Evolutionary conservation across 2,797 vertebrate species (phyloP).

Genomic region (Holocentrus rufus): DNA sequence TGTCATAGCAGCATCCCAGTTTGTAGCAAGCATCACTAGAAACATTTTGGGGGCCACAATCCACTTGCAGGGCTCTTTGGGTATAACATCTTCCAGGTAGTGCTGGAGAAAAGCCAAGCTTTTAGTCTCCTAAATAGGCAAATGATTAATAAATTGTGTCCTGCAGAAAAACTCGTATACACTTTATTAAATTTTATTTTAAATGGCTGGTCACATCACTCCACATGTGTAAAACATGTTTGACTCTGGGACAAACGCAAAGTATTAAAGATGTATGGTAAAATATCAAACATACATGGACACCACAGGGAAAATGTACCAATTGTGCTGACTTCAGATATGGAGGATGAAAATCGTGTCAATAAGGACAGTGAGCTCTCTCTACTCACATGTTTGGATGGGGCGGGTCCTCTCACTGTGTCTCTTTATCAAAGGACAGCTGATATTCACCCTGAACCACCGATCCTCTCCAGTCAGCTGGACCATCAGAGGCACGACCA

Average conservation of each 20-base stretch:
- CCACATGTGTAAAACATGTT: neutral
- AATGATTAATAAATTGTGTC: neutral
- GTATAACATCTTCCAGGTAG: conserved; percentile 55
- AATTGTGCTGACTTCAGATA: neutral
- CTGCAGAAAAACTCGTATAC: neutral
- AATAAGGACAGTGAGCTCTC: neutral
- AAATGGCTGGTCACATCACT: neutral
- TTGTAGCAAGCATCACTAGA: conserved; percentile 59
- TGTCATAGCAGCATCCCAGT: conserved; percentile 75
- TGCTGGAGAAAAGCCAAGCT: conserved; percentile 27
- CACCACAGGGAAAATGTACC: too few species aligned
- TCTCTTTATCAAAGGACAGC: conserved; percentile 72
- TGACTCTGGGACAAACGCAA: neutral
- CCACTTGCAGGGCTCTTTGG: conserved; percentile 50
- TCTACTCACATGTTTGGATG: conserved; percentile 59
- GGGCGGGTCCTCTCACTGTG: neutral
- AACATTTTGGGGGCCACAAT: conserved; percentile 61
- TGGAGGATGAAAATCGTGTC: neutral
- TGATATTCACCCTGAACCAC: conserved; percentile 76
- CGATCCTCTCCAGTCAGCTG: conserved; percentile 64
- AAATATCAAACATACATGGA: neutral
- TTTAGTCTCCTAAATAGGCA: conserved; percentile 5
- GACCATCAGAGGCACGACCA: conserved; percentile 67
- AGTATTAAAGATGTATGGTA: neutral
- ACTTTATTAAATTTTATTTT: neutral